Evolutionary conservation across 2,113 vertebrate species (phyloP), one percentile per base, ranked within the genome.

Genomic region (Centropus bengalensis): DNA sequence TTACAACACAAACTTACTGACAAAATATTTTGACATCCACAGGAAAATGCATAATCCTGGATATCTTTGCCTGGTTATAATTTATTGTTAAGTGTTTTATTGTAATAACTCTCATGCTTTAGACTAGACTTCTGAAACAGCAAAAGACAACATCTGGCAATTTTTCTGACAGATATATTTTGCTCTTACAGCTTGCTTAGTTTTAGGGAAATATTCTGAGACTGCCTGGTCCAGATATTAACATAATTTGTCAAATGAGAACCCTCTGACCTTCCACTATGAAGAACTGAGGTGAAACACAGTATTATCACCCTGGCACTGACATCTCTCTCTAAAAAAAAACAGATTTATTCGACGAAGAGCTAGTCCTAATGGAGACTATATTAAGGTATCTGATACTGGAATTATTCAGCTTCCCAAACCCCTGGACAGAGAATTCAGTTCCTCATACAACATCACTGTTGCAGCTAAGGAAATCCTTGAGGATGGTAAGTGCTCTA

Each of bases 391-490:
- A 83, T 94, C 97, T 30, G 91, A 96, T 6, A 67, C 58, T 0
- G 99, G 99, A 58, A 82, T 95, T 67, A 98, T 99, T 93, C 97
- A 92, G 8, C 97, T 98, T n/a, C 94, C 94, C 64, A 98, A 96
- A 95, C 96, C 81, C 27, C 95, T 99, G 91, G 99, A 99, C 97
- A 97, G 99, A 95, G 99, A 99, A 97, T 80, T 97, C 69, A 91
- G 97, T 33, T 85, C 98, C 8, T 98, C 96, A 70, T 98, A 99
- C 95, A 97, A 98, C 89, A 98, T 99, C 93, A 98, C 98, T 36
- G 98, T 99, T 56, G 98, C 97, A 76, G 99, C 99, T 17, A 98
- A 98, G 74, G 99, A 99, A 94, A 78, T 98, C 55, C 94, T 97
- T 27, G 93, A 95, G 81, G 93, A 96, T 23, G 94, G 96, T 97